Conservation (phyloP, 2,113 vertebrate genomes). For the Bambusicola thoracicus region DNA sequence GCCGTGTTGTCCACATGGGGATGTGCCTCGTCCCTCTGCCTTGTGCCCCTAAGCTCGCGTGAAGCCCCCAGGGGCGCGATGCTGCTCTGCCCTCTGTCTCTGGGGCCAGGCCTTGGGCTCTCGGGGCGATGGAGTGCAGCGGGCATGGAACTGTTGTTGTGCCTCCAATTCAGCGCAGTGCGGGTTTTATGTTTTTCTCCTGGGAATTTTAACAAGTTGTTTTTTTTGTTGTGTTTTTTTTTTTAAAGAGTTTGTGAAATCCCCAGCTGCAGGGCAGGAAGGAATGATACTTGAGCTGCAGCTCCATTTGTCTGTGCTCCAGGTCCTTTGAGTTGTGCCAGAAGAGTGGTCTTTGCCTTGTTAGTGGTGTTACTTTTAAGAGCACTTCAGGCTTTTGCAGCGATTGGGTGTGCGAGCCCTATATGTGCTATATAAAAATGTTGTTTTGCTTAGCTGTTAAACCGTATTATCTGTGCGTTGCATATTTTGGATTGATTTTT, state of each 20-base stretch:
- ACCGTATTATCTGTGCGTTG: not conserved
- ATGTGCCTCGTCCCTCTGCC: not conserved
- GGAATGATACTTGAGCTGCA: not conserved
- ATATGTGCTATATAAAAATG: not conserved
- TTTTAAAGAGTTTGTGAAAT: not conserved
- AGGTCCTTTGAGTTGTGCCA: not conserved
- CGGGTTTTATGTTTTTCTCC: not conserved
- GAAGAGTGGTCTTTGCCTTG: not conserved
- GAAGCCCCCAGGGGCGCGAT: not conserved
- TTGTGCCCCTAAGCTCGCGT: rapidly evolving
- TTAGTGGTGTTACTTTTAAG: not conserved
- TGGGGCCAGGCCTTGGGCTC: not conserved
- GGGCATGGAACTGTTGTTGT: not conserved
- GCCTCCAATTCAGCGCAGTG: not conserved
- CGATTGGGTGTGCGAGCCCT: not conserved
- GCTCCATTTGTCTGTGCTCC: not conserved
- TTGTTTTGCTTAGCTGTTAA: constrained; percentile 12
- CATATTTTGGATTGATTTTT: not conserved
- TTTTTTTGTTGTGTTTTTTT: not conserved
- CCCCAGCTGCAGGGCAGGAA: not conserved
- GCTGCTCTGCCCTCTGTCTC: rapidly evolving
- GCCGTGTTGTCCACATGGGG: not conserved
- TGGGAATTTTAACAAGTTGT: not conserved
- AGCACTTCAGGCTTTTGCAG: not conserved
- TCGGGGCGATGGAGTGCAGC: rapidly evolving